A percentile compares a stretch with the other conserved stretches of the same genome.
These are phyloP conservation scores for Echinarachnius parma DNA, from an alignment of 53 echinoderm and acorn worm species.

Conservation along the genomic window DNA sequence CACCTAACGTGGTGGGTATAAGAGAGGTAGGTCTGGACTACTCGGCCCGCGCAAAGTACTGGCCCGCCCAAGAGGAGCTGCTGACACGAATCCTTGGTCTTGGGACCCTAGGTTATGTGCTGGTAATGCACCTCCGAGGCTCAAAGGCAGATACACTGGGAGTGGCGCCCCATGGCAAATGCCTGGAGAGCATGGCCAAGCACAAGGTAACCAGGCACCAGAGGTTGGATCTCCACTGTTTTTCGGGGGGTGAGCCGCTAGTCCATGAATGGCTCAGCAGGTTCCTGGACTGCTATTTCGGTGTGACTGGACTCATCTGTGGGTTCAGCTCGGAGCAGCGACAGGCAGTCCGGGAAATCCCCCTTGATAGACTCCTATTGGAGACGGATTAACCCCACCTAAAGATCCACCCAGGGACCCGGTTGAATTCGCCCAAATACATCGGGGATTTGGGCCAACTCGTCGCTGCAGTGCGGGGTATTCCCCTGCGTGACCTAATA, in stretches of 20 bases:
- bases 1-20: too few relatives aligned
- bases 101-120: too few relatives aligned
- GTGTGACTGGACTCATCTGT: background rate
- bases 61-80: too few relatives aligned
- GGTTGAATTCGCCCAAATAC: background rate
- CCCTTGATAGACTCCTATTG: slow-evolving; percentile 3
- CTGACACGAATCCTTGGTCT: too few relatives aligned
- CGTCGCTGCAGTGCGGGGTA: background rate
- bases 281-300: slow-evolving; percentile 8
- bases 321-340: background rate
- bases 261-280: background rate
- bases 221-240: slow-evolving; percentile 3
- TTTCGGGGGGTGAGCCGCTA: background rate
- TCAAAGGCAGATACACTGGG: too few relatives aligned
- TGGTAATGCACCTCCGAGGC: too few relatives aligned
- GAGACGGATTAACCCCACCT: background rate
- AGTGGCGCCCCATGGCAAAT: too few relatives aligned
- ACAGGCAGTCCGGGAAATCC: background rate
- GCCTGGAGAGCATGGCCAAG: too few relatives aligned
- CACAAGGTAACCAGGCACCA: too few relatives aligned
- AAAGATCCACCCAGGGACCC: background rate
- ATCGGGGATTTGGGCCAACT: slow-evolving; percentile 9
- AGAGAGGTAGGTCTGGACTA: too few relatives aligned
- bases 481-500: background rate
- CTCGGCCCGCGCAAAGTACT: too few relatives aligned